Evolutionary conservation across 2,888 invertebrate species (phyloP).

Genomic region (Drosophila longiperda): DNA sequence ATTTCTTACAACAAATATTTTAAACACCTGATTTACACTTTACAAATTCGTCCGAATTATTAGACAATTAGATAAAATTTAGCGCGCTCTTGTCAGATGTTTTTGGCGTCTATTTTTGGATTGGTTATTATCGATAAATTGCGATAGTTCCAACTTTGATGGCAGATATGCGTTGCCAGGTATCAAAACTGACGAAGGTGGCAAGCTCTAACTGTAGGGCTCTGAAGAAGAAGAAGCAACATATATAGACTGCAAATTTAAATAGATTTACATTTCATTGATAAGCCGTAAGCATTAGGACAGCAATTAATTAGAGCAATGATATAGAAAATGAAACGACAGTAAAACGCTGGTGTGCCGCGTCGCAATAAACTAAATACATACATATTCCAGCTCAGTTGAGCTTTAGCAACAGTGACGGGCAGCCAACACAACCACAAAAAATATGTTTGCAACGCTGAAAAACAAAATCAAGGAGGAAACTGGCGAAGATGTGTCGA

Average conservation of each 20-base stretch:
- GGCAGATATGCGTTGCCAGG: slow-evolving; percentile 43
- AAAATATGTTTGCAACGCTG: slow-evolving; percentile 92
- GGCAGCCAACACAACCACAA: slow-evolving; percentile 7
- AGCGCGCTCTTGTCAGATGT: slow-evolving; percentile 69
- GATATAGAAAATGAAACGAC: slow-evolving; percentile 44
- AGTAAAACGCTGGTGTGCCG: slow-evolving; percentile 19
- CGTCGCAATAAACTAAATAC: slow-evolving; percentile 25
- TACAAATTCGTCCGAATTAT: slow-evolving; percentile 1
- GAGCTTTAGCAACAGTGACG: slow-evolving; percentile 17
- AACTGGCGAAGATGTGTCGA: slow-evolving; percentile 91
- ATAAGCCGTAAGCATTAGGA: slow-evolving; percentile 54
- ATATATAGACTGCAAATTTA: slow-evolving; percentile 53
- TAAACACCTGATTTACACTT: background rate
- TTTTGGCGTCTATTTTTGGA: slow-evolving; percentile 63
- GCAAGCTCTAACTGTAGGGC: slow-evolving; percentile 43
- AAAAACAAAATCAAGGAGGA: slow-evolving; percentile 96
- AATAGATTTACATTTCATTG: slow-evolving; percentile 72
- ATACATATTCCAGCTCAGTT: slow-evolving; percentile 13
- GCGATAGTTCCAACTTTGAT: slow-evolving; percentile 1
- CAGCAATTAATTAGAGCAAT: slow-evolving; percentile 53
- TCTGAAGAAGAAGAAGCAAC: slow-evolving; percentile 47
- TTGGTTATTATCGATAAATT: slow-evolving; percentile 40
- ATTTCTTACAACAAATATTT: slow-evolving; percentile 33
- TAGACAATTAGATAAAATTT: slow-evolving; percentile 58
- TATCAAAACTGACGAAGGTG: slow-evolving; percentile 28